These are phyloP conservation scores for Scopus umbretta DNA, from an alignment of 2,113 vertebrate genomes.

Conservation along the genomic window DNA sequence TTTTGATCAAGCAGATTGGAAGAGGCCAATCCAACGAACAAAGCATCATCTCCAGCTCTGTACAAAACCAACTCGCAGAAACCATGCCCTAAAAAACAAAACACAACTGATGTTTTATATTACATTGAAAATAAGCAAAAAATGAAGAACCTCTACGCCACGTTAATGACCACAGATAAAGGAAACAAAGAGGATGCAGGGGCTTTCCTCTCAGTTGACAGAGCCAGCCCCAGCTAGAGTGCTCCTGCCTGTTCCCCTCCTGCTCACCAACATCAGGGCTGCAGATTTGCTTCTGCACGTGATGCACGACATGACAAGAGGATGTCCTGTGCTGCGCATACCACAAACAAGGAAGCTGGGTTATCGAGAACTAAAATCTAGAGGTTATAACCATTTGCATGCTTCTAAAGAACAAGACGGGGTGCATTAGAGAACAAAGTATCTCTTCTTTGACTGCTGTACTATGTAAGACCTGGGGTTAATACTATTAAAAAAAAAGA, in stretches of 20 bases:
- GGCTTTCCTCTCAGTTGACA: background rate
- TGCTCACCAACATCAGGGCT: background rate
- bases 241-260: background rate
- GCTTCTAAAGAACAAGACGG: background rate
- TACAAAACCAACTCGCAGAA: fast-evolving
- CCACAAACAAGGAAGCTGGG: background rate
- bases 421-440: background rate
- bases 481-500: background rate
- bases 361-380: background rate
- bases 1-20: background rate
- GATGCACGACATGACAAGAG: background rate
- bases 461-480: background rate
- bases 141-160: background rate
- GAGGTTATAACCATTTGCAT: background rate
- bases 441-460: background rate
- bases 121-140: background rate
- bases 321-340: background rate
- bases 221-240: background rate
- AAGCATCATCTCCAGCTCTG: background rate
- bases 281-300: background rate
- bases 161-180: background rate
- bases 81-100: background rate
- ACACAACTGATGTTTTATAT: background rate
- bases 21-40: background rate
- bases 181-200: background rate